These are phyloP conservation scores for Crotalus helleri DNA, from an alignment of 2,113 vertebrate genomes.

Conservation along the genomic window DNA sequence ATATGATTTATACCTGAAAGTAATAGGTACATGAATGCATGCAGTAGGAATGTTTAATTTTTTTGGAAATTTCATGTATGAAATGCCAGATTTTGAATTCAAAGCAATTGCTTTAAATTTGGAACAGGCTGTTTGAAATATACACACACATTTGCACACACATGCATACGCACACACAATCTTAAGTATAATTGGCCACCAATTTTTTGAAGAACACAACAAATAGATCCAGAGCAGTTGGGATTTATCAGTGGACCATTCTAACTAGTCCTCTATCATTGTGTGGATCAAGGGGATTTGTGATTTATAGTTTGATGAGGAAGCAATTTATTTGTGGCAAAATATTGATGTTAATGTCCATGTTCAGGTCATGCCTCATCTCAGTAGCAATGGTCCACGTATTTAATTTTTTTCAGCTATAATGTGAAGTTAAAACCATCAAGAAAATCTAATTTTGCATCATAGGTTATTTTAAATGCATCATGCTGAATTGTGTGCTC, in stretches of 20 bases:
- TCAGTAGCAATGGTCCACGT: background rate
- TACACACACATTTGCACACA: background rate
- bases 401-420: background rate
- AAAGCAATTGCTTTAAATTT: background rate
- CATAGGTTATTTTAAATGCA: background rate
- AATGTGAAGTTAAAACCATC: background rate
- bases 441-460: background rate
- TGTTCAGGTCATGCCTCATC: background rate
- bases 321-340: background rate
- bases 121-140: background rate
- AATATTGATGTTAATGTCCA: background rate
- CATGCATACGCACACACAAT: too few relatives aligned
- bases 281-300: background rate
- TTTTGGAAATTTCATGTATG: background rate
- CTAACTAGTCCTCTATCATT: background rate
- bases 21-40: background rate
- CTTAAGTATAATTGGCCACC: background rate
- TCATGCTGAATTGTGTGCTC: background rate
- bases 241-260: background rate
- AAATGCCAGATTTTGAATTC: background rate
- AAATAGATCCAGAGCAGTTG: background rate
- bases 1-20: background rate
- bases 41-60: background rate
- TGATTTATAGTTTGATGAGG: background rate
- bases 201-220: background rate